These are phyloP conservation scores for Danio rerio DNA, from an alignment of 2,113 vertebrate species.

Conservation along the genomic window DNA sequence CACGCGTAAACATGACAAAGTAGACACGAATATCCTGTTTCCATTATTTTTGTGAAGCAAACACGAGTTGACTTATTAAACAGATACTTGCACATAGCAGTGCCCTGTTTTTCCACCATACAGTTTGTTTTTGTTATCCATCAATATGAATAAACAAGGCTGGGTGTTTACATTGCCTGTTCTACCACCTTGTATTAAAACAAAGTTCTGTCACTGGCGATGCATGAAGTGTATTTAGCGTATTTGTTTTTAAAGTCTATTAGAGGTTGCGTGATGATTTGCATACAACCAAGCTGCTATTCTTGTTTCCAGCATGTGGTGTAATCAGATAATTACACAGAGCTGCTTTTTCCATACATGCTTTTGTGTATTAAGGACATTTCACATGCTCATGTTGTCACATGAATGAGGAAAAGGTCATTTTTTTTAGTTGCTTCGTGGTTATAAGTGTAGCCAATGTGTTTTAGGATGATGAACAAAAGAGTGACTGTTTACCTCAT, in stretches of 20 bases:
- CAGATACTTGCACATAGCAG: not conserved
- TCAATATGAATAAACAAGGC: not conserved
- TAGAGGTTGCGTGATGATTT: not conserved
- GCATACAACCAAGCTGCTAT: not conserved
- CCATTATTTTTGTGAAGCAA: conserved; percentile 19
- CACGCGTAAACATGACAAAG: not conserved
- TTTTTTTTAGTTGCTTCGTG: not conserved
- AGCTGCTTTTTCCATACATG: conserved; percentile 3
- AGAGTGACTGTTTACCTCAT: conserved; percentile 83
- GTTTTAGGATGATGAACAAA: conserved; percentile 1
- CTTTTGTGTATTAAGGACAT: not conserved
- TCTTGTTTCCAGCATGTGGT: not conserved
- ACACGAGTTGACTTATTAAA: not conserved
- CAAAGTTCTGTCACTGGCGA: not conserved
- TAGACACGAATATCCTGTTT: conserved; percentile 10
- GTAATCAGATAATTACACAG: not conserved
- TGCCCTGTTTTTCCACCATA: not conserved
- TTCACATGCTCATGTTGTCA: not conserved
- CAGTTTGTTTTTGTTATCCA: conserved; percentile 25
- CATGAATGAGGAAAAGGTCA: not conserved
- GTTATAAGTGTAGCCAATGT: not conserved
- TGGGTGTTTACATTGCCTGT: conserved; percentile 3
- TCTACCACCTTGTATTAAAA: conserved; percentile 4
- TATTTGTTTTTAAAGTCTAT: conserved; percentile 2
- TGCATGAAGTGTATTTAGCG: not conserved